phyloP scores from a whole-genome alignment of 2,888 invertebrate genomes.

The Drosophila borborema region DNA sequence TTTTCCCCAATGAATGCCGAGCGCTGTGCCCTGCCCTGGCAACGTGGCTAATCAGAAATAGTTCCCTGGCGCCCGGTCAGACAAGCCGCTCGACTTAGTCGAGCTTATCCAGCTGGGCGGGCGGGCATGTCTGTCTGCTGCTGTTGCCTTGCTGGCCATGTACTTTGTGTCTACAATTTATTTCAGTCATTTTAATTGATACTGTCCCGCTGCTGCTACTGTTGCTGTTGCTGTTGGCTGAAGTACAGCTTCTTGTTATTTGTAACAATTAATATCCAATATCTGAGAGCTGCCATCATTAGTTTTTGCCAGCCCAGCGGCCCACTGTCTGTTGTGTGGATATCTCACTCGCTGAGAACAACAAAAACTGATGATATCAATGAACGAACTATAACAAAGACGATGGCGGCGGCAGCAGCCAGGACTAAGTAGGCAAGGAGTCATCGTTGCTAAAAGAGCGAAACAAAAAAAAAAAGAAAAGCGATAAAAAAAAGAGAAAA shows the following conservation, averaged over 20 bases:
- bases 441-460: constrained; percentile 24
- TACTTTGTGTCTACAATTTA: constrained; percentile 67
- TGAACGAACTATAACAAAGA: constrained; percentile 52
- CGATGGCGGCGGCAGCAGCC: constrained; percentile 13
- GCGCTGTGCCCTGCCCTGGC: constrained; percentile 30
- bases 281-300: constrained; percentile 71
- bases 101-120: constrained; percentile 33
- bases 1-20: constrained; percentile 15
- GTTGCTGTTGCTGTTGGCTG: not conserved
- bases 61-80: constrained; percentile 44
- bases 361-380: constrained; percentile 66
- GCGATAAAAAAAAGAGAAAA: not conserved
- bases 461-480: constrained; percentile 3
- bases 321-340: constrained; percentile 43
- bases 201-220: constrained; percentile 43
- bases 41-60: constrained; percentile 66
- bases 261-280: constrained; percentile 81
- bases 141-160: constrained; percentile 7
- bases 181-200: constrained; percentile 78
- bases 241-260: constrained; percentile 64
- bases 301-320: constrained; percentile 51
- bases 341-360: constrained; percentile 60
- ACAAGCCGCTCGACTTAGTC: constrained; percentile 19
- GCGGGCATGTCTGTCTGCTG: constrained; percentile 3
- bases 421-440: constrained; percentile 30